phyloP scores from a whole-genome alignment of 2,888 invertebrate species.

The Eupsilia transversa region DNA sequence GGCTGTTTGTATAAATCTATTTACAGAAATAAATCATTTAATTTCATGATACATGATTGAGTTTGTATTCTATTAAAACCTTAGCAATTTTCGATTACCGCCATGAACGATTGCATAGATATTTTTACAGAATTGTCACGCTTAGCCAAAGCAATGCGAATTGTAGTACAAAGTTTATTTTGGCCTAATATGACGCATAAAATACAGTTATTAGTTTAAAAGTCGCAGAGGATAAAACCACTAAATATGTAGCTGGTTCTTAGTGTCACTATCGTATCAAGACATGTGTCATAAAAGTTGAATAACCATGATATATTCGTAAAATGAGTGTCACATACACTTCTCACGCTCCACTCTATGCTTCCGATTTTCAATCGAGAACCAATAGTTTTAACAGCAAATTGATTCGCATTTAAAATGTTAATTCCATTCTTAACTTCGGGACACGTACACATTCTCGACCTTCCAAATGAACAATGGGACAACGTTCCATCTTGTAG shows the following conservation, averaged over 20 bases:
- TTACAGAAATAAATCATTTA: too few species aligned
- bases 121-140: neutral
- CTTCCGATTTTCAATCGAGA: constrained; percentile 62
- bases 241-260: neutral
- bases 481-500: constrained; percentile 57
- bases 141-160: neutral
- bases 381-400: constrained; percentile 67
- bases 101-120: too few species aligned
- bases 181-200: neutral
- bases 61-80: neutral
- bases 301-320: neutral
- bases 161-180: neutral
- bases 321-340: neutral
- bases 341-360: neutral
- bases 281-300: too few species aligned
- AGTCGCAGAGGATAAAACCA: too few species aligned
- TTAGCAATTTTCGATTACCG: neutral
- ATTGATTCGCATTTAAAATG: constrained; percentile 84
- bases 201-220: neutral
- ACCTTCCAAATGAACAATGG: constrained; percentile 67
- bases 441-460: constrained; percentile 60
- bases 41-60: constrained; percentile 47
- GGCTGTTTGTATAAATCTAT: too few species aligned
- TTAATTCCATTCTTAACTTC: constrained; percentile 77
- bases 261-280: neutral